Percentiles rank a stretch among this genome's conserved stretches.
Evolutionary conservation across 2,888 invertebrate species (phyloP).

Genomic region (Dromius quadrimaculatus): DNA sequence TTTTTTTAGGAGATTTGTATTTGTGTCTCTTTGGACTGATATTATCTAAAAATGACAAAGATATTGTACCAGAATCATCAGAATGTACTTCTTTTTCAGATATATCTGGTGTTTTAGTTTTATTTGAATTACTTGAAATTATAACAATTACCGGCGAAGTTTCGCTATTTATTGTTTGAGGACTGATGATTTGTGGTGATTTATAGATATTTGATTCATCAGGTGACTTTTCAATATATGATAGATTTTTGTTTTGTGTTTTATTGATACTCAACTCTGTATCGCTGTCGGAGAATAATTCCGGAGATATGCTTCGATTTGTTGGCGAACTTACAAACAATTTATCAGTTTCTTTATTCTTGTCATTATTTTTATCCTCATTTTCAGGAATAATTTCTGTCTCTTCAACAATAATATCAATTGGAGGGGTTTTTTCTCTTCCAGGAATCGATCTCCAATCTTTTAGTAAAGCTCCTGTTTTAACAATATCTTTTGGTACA

Average conservation of each 20-base stretch:
- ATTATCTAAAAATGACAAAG: slow-evolving; percentile 43
- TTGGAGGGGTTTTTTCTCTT: slow-evolving; percentile 70
- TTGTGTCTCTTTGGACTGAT: slow-evolving; percentile 36
- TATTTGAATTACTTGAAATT: slow-evolving; percentile 10
- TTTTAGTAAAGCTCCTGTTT: slow-evolving; percentile 70
- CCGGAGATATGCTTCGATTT: slow-evolving; percentile 59
- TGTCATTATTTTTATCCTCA: not conserved
- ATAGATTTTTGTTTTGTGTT: too few species aligned
- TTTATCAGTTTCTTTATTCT: slow-evolving; percentile 21
- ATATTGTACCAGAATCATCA: slow-evolving; percentile 31
- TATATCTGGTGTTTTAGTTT: slow-evolving; percentile 14
- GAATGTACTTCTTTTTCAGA: slow-evolving; percentile 21
- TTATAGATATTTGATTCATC: not conserved
- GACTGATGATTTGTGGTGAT: too few species aligned
- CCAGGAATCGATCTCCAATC: slow-evolving; percentile 75
- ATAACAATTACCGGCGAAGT: not conserved
- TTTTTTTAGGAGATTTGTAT: slow-evolving; percentile 9
- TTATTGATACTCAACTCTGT: slow-evolving; percentile 7
- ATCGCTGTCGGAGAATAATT: slow-evolving; percentile 62
- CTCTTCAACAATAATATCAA: slow-evolving; percentile 10
- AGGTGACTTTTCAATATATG: slow-evolving; percentile 8
- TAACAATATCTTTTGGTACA: slow-evolving; percentile 65
- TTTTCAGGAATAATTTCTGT: slow-evolving; percentile 2
- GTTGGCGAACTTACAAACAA: not conserved
- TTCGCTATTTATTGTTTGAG: not conserved